Percentiles rank a stretch among this genome's conserved stretches.
These are phyloP conservation scores for Prolemur simus DNA, from an alignment of 2,113 vertebrate genomes.

Conservation along the genomic window DNA sequence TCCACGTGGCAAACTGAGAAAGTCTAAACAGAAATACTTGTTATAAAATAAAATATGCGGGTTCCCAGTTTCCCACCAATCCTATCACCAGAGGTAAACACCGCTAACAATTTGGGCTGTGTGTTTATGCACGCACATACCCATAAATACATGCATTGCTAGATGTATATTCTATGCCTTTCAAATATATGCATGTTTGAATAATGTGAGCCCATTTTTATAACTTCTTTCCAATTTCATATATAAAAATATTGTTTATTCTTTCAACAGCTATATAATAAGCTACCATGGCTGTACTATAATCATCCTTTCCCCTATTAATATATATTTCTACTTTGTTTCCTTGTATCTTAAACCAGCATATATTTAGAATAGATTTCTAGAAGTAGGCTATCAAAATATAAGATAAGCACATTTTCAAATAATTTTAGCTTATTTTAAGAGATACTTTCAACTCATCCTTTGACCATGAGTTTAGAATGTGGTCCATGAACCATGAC, in stretches of 20 bases:
- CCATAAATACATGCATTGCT: background rate
- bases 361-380: slow-evolving; percentile 10
- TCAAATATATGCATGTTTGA: background rate
- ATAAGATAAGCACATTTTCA: background rate
- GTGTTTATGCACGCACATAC: background rate
- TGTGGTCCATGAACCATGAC: background rate
- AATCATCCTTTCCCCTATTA: background rate
- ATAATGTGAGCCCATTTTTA: background rate
- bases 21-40: background rate
- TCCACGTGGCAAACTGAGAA: background rate
- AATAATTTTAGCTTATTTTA: background rate
- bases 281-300: background rate
- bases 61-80: background rate
- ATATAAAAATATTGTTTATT: background rate
- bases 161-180: background rate
- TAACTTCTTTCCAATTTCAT: background rate
- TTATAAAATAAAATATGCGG: background rate
- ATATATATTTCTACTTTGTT: slow-evolving; percentile 30
- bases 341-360: background rate
- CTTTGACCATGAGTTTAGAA: background rate
- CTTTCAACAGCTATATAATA: background rate
- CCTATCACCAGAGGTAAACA: background rate
- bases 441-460: background rate
- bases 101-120: background rate
- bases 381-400: background rate